These are phyloP conservation scores for Rousettus leschenaultii DNA, from an alignment of 2,113 vertebrate genomes.

Conservation along the genomic window DNA sequence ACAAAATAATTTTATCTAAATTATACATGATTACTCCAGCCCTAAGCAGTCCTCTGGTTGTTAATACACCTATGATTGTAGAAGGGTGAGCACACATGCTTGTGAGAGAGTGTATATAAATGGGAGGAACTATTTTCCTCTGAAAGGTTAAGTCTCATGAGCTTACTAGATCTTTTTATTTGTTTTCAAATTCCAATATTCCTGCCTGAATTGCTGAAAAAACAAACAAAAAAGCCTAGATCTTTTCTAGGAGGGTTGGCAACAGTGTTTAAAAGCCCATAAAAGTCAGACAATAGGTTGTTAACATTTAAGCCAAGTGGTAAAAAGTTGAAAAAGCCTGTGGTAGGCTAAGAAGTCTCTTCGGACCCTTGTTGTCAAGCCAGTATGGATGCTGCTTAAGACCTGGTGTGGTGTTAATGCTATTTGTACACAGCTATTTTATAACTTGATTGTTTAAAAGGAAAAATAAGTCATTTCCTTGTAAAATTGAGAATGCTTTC, in stretches of 20 bases:
- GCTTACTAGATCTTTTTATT: not conserved
- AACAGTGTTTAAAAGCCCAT: conserved; percentile 22
- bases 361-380: not conserved
- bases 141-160: not conserved
- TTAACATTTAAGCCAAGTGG: conserved; percentile 54
- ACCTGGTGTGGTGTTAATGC: not conserved
- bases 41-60: not conserved
- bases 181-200: conserved; percentile 52
- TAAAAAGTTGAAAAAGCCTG: conserved; percentile 19
- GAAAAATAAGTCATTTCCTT: not conserved
- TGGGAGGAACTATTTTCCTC: not conserved
- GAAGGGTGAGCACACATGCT: not conserved
- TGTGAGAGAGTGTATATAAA: not conserved
- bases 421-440: conserved; percentile 6
- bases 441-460: conserved; percentile 16
- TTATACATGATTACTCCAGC: not conserved
- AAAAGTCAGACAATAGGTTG: conserved; percentile 55
- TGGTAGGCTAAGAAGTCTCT: not conserved
- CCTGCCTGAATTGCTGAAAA: conserved; percentile 47
- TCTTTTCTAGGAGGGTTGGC: conserved; percentile 49
- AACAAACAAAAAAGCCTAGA: not conserved
- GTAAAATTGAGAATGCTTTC: not conserved
- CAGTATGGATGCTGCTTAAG: not conserved
- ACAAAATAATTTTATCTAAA: conserved; percentile 1
- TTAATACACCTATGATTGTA: not conserved